phyloP scores from a whole-genome alignment of 2,888 invertebrate species.

The Empis stercorea region DNA sequence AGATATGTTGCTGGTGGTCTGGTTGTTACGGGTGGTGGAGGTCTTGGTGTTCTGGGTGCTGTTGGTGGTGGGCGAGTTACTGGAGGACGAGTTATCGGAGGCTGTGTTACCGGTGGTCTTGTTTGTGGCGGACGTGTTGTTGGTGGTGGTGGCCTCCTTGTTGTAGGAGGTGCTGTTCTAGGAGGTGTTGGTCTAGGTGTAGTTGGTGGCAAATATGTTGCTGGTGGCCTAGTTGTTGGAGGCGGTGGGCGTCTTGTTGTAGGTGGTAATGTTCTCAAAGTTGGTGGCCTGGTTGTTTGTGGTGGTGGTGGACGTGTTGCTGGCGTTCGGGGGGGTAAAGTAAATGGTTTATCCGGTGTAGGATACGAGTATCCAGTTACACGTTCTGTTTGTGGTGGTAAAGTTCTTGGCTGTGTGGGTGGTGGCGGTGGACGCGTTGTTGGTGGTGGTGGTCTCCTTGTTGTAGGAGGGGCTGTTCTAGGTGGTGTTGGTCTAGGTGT shows the following conservation, averaged over 20 bases:
- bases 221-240: slow-evolving; percentile 6
- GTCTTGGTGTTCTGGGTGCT: slow-evolving; percentile 11
- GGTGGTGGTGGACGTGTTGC: slow-evolving; percentile 8
- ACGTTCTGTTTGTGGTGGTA: slow-evolving; percentile 7
- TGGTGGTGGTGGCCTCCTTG: slow-evolving; percentile 13
- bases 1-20: slow-evolving; percentile 5
- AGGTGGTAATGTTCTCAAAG: slow-evolving; percentile 5
- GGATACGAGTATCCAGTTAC: slow-evolving; percentile 10
- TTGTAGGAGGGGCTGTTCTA: slow-evolving; percentile 2
- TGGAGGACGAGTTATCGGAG: slow-evolving; percentile 2
- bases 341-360: slow-evolving; percentile 3
- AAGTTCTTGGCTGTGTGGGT: slow-evolving; percentile 1
- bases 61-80: slow-evolving; percentile 3
- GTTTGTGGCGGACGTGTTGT: slow-evolving; percentile 11
- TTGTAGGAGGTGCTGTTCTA: slow-evolving; percentile 15
- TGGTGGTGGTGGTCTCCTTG: slow-evolving; percentile 4
- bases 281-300: background rate
- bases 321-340: slow-evolving; percentile 3
- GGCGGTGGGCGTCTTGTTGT: slow-evolving; percentile 13
- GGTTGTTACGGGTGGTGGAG: slow-evolving; percentile 5
- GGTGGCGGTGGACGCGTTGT: slow-evolving; percentile 1
- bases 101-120: slow-evolving; percentile 9
- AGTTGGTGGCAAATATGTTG: slow-evolving; percentile 2
- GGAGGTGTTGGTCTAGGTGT: slow-evolving; percentile 8
- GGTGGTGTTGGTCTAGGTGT: slow-evolving; percentile 3